A percentile compares a stretch with the other conserved stretches of the same genome.
These are phyloP conservation scores for Trialeurodes vaporariorum DNA, from an alignment of 1,140 invertebrate species.

Conservation along the genomic window DNA sequence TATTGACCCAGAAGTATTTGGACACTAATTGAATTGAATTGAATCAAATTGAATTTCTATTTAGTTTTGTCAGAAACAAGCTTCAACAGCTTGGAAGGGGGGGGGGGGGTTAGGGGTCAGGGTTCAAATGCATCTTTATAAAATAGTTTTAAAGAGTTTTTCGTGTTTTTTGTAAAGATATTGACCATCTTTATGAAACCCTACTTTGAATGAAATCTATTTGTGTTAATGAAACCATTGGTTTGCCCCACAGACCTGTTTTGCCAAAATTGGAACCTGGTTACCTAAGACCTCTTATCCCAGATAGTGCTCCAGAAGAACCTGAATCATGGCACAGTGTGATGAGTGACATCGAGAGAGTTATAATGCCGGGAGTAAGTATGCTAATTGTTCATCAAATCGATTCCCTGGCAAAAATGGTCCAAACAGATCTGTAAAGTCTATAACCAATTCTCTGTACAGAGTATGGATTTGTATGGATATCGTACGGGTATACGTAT, in stretches of 20 bases:
- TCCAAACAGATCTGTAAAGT: too few species aligned
- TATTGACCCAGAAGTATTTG: too few species aligned
- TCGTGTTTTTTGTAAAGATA: neutral
- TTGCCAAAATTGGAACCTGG: constrained; percentile 70
- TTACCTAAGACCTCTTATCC: constrained; percentile 71
- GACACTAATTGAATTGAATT: too few species aligned
- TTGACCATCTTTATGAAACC: neutral
- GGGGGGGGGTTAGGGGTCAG: too few species aligned
- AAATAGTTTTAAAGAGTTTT: neutral
- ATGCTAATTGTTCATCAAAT: too few species aligned
- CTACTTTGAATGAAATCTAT: neutral
- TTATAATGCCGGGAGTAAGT: constrained; percentile 88
- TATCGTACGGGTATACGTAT: too few species aligned
- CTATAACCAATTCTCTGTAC: too few species aligned
- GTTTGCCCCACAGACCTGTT: constrained; percentile 50
- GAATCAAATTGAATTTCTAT: too few species aligned
- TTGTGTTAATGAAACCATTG: neutral
- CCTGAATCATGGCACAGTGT: constrained; percentile 82
- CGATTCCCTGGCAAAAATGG: too few species aligned
- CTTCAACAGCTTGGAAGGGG: neutral
- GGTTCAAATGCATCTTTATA: neutral
- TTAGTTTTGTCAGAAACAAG: neutral
- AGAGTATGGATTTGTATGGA: too few species aligned
- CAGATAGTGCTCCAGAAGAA: constrained; percentile 62
- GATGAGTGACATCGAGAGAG: constrained; percentile 77